Evolutionary conservation across 2,113 vertebrate species (phyloP).

Genomic region (Lutjanus erythropterus): DNA sequence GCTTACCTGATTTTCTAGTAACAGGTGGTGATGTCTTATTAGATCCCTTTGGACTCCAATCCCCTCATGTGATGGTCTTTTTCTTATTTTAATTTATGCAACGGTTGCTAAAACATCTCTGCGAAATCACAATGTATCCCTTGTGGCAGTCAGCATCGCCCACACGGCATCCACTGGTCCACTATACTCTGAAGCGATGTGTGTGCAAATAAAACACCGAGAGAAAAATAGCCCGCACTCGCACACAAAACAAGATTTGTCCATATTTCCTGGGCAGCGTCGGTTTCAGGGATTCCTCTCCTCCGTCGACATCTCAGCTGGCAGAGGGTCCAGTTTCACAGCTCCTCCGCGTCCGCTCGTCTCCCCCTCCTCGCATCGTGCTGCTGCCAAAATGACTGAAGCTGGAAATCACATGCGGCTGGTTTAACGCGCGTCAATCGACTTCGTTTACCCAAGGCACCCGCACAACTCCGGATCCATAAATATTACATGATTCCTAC

Average conservation of each 20-base stretch:
- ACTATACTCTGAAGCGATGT: conserved; percentile 64
- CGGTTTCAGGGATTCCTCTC: conserved; percentile 67
- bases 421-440: conserved; percentile 68
- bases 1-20: conserved; percentile 84
- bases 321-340: conserved; percentile 68
- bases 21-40: conserved; percentile 82
- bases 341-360: conserved; percentile 53
- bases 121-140: conserved; percentile 80
- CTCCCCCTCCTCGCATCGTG: conserved; percentile 66
- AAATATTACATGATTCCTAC: conserved; percentile 40
- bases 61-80: conserved; percentile 53
- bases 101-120: conserved; percentile 74
- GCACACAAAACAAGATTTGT: conserved; percentile 54
- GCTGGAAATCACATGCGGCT: conserved; percentile 72
- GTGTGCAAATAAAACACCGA: conserved; percentile 38
- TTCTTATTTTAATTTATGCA: conserved; percentile 70
- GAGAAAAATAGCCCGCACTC: conserved; percentile 54
- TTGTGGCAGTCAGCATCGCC: conserved; percentile 82
- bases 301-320: conserved; percentile 76
- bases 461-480: conserved; percentile 61
- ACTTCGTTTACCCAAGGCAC: conserved; percentile 60
- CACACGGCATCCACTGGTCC: conserved; percentile 81
- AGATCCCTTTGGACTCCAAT: conserved; percentile 60
- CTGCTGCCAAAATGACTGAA: conserved; percentile 79
- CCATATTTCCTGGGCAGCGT: conserved; percentile 70